Evolutionary conservation across 1,140 invertebrate genomes (phyloP).

Genomic region (Achroia grisella): DNA sequence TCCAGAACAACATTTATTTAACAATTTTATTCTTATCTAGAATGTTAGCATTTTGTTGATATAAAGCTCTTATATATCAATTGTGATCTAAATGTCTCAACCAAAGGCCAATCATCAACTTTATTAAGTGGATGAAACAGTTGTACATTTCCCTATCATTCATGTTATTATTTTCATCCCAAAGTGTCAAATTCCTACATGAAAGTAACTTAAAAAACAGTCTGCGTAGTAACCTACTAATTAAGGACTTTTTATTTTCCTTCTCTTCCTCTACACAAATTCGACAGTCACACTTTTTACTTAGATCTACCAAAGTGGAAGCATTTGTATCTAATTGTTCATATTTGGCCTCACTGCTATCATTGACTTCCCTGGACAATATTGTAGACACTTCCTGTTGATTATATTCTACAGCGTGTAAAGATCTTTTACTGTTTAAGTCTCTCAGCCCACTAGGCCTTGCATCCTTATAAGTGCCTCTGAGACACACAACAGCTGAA

Average conservation of each 20-base stretch:
- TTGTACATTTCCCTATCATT: slow-evolving; percentile 55
- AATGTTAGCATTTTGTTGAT: too few relatives aligned
- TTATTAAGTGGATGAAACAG: slow-evolving; percentile 47
- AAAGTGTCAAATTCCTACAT: slow-evolving; percentile 39
- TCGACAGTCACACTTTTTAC: slow-evolving; percentile 53
- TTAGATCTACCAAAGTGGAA: slow-evolving; percentile 46
- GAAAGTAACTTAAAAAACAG: slow-evolving; percentile 46
- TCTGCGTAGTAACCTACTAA: slow-evolving; percentile 36
- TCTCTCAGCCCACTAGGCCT: slow-evolving; percentile 21
- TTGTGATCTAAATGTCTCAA: slow-evolving; percentile 62
- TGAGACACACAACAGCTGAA: slow-evolving; percentile 5
- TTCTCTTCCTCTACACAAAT: slow-evolving; percentile 45
- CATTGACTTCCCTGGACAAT: slow-evolving; percentile 14
- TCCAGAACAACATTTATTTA: too few relatives aligned
- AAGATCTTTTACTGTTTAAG: slow-evolving; percentile 23
- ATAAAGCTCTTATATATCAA: not conserved
- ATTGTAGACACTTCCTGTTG: slow-evolving; percentile 17
- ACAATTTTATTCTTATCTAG: too few relatives aligned
- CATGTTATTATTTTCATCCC: slow-evolving; percentile 53
- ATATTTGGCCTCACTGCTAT: slow-evolving; percentile 23
- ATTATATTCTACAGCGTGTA: not conserved
- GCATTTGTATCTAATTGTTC: slow-evolving; percentile 20
- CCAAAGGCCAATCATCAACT: slow-evolving; percentile 58
- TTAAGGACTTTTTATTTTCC: slow-evolving; percentile 25
- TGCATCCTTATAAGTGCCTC: slow-evolving; percentile 18